These are phyloP conservation scores for Sepiola atlantica DNA, from an alignment of 2,888 invertebrate genomes.

Conservation along the genomic window DNA sequence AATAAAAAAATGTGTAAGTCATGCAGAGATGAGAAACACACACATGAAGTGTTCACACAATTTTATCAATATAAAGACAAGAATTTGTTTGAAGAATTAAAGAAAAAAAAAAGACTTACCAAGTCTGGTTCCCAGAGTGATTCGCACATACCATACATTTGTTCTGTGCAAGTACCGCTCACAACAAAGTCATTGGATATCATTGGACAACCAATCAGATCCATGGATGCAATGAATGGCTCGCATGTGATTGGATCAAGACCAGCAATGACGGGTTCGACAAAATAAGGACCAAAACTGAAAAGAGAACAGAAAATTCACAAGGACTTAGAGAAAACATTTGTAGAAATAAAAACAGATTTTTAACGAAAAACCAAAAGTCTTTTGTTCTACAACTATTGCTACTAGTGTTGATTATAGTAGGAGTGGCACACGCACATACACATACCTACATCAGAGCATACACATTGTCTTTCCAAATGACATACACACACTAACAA, in stretches of 20 bases:
- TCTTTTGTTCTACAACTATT: no score
- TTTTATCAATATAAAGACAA: not conserved
- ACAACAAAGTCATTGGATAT: conserved; percentile 96
- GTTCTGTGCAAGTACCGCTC: conserved; percentile 89
- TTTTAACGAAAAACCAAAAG: no score
- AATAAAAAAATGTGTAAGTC: no score
- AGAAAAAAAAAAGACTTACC: conserved; percentile 63
- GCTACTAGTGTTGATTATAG: no score
- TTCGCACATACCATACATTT: conserved; percentile 89
- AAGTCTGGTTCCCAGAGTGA: conserved; percentile 93
- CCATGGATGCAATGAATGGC: conserved; percentile 95
- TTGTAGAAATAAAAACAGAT: no score
- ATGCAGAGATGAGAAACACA: no score
- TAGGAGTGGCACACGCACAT: no score
- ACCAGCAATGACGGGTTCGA: conserved; percentile 96
- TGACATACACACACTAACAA: no score
- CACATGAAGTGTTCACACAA: not conserved
- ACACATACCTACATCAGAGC: no score
- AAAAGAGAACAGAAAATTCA: conserved; percentile 49
- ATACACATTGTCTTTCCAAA: no score
- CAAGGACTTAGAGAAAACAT: not conserved
- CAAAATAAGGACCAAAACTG: conserved; percentile 97
- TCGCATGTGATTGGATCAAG: conserved; percentile 87
- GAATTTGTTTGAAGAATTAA: not conserved
- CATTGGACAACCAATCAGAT: conserved; percentile 93